Conservation (phyloP, 2,888 invertebrate species). For the Dorcus hopei region DNA sequence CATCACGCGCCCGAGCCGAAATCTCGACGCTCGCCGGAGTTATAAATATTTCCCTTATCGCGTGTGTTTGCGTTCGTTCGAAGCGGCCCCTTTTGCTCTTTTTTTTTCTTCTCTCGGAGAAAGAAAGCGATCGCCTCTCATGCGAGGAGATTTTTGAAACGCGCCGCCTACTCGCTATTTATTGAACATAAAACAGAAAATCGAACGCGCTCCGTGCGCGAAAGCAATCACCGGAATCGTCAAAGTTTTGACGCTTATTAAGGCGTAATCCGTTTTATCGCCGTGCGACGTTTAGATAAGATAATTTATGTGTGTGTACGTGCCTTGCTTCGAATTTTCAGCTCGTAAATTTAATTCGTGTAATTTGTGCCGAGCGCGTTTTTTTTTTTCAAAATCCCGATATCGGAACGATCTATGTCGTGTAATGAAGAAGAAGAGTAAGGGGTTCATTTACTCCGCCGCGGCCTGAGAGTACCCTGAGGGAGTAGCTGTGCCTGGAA, state of each 20-base stretch:
- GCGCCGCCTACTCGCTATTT: neutral
- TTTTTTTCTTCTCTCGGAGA: neutral
- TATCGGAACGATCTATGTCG: conserved; percentile 8
- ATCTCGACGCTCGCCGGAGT: neutral
- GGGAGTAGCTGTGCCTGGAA: conserved; percentile 28
- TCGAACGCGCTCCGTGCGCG: too few species aligned
- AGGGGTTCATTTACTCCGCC: conserved; percentile 16
- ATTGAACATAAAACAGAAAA: neutral
- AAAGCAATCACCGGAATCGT: too few species aligned
- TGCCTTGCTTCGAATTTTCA: too few species aligned
- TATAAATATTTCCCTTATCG: conserved; percentile 15
- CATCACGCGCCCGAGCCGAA: neutral
- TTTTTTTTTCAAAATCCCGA: neutral
- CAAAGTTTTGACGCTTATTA: too few species aligned
- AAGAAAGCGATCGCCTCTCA: neutral
- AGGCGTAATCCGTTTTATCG: too few species aligned
- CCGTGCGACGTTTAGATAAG: too few species aligned
- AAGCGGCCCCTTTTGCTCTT: conserved; percentile 7
- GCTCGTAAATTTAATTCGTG: too few species aligned
- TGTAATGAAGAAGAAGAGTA: conserved; percentile 6
- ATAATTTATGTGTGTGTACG: too few species aligned
- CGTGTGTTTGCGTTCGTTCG: conserved; percentile 7
- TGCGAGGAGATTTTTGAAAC: neutral
- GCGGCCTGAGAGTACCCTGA: conserved; percentile 21
- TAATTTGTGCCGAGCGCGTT: too few species aligned